Conservation (phyloP, 2,797 vertebrate genomes). For the Neopelma chrysocephalum region DNA sequence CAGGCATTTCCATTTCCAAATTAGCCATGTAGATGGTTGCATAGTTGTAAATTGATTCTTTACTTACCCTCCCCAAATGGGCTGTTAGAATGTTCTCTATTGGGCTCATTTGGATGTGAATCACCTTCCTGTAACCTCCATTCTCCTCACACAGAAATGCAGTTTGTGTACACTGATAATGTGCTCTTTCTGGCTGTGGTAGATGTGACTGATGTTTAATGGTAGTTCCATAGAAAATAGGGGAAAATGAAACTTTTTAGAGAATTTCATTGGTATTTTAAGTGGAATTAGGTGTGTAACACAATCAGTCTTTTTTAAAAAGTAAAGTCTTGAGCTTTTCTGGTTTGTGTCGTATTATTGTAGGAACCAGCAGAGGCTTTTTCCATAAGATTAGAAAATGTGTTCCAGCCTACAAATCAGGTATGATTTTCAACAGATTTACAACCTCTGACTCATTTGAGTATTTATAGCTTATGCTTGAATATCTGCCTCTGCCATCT, state of each 20-base stretch:
- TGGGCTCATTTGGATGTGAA: background rate
- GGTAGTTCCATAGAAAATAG: background rate
- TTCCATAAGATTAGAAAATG: background rate
- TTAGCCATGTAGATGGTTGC: background rate
- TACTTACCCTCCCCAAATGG: background rate
- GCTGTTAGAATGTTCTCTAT: background rate
- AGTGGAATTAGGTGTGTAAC: background rate
- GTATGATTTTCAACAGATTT: slow-evolving; percentile 46
- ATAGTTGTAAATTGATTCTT: background rate
- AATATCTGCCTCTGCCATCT: slow-evolving; percentile 58
- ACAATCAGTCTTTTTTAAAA: background rate
- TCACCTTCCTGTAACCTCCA: background rate
- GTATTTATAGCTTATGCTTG: slow-evolving; percentile 58
- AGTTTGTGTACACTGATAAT: background rate
- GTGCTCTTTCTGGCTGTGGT: background rate
- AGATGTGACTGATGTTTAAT: background rate
- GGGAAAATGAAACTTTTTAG: background rate
- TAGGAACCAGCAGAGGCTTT: background rate
- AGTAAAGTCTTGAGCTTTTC: background rate
- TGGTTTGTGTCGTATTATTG: background rate
- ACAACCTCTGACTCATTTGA: slow-evolving; percentile 48
- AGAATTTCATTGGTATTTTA: background rate
- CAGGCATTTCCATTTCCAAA: background rate
- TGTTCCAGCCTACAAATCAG: slow-evolving; percentile 28
- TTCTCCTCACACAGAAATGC: background rate